Conservation (phyloP, 2,888 invertebrate genomes). For the Agrilus cyanescens region DNA sequence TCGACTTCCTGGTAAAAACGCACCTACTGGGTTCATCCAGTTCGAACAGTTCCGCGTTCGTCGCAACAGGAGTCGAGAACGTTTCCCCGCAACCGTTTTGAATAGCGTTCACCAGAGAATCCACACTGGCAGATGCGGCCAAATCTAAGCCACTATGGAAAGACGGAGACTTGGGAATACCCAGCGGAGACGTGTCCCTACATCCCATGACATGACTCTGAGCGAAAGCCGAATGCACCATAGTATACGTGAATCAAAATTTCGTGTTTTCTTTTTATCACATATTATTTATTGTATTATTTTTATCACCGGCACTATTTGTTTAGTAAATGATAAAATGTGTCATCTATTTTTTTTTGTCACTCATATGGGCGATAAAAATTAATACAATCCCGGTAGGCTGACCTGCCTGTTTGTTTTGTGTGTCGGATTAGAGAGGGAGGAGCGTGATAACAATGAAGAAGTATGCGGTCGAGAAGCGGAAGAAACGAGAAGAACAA, state of each 20-base stretch:
- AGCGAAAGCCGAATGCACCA: conserved; percentile 36
- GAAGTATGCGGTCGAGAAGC: no score
- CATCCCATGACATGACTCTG: conserved; percentile 33
- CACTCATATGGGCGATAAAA: no score
- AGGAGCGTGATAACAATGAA: no score
- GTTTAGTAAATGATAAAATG: no score
- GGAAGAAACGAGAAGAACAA: no score
- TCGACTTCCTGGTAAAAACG: conserved; percentile 8
- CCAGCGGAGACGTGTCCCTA: conserved; percentile 46
- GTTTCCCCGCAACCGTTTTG: conserved; percentile 6
- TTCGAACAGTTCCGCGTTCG: conserved; percentile 4
- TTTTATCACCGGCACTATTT: no score
- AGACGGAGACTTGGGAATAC: conserved; percentile 78
- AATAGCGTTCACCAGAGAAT: conserved; percentile 14
- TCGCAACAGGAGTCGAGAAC: conserved; percentile 14
- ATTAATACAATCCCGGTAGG: no score
- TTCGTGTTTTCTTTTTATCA: no score
- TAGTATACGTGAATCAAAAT: conserved; percentile 26
- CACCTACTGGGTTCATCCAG: conserved; percentile 14
- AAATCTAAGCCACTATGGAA: conserved; percentile 78
- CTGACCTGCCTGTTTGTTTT: no score
- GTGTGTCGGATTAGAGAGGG: no score
- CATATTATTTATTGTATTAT: no score
- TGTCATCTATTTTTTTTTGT: no score
- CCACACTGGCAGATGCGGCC: conserved; percentile 48